These are phyloP conservation scores for Hermetia illucens DNA, from an alignment of 1,140 invertebrate species.

Conservation along the genomic window DNA sequence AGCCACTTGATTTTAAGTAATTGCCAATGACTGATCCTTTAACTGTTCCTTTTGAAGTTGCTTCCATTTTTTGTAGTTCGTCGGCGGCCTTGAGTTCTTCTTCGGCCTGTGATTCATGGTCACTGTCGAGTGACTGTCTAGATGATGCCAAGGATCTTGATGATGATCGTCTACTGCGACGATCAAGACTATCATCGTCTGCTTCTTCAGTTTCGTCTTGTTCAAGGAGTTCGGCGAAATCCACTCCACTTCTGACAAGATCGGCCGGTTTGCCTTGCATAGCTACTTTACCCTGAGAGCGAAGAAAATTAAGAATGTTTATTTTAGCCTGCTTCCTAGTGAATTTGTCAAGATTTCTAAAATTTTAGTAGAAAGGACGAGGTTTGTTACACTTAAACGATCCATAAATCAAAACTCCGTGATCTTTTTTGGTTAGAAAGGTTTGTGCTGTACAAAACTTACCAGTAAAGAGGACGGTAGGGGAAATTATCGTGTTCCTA, in stretches of 20 bases:
- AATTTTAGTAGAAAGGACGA: no score
- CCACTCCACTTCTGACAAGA: slow-evolving; percentile 38
- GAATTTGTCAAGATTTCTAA: no score
- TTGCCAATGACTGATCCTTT: slow-evolving; percentile 10
- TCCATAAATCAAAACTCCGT: no score
- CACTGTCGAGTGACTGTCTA: background rate
- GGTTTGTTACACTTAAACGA: no score
- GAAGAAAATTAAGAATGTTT: no score
- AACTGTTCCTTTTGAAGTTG: slow-evolving; percentile 8
- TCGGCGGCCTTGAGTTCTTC: no score
- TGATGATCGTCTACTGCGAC: background rate
- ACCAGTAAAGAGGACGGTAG: no score
- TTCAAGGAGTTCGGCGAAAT: slow-evolving; percentile 35
- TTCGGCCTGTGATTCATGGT: background rate
- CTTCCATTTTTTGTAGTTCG: slow-evolving; percentile 4
- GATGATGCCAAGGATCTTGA: background rate
- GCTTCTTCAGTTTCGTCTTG: background rate
- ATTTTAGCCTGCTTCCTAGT: no score
- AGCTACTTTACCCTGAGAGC: slow-evolving; percentile 33
- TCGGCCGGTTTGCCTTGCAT: slow-evolving; percentile 45
- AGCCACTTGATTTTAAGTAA: slow-evolving; percentile 19
- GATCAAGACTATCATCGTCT: no score
- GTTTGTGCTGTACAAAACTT: no score
- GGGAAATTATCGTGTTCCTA: no score
- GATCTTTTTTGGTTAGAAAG: no score